phyloP scores from a whole-genome alignment of 2,797 vertebrate genomes.

The Botia kubotai region DNA sequence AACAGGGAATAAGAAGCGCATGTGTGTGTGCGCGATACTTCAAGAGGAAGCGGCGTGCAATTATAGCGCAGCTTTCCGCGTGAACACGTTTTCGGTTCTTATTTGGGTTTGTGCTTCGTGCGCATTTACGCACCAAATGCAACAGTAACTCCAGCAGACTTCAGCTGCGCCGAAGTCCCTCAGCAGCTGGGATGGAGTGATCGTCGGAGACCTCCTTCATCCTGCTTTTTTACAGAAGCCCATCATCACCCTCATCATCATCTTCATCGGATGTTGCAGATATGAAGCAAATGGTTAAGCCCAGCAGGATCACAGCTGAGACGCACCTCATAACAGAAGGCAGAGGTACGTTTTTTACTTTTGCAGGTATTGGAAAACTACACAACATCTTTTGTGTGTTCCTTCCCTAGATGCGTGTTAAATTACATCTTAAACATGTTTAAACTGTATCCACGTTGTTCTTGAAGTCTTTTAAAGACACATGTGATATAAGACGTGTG shows the following conservation, averaged over 20 bases:
- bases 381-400: not conserved
- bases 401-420: not conserved
- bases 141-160: conserved; percentile 1
- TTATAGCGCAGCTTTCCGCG: conserved; percentile 16
- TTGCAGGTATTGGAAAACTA: not conserved
- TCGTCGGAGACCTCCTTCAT: not conserved
- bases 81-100: conserved; percentile 30
- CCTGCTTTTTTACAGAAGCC: not conserved
- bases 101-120: conserved; percentile 11
- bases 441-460: too few species aligned
- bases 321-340: conserved; percentile 21
- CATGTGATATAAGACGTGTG: too few species aligned
- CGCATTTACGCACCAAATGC: conserved; percentile 3
- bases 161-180: not conserved
- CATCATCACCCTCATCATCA: conserved; percentile 3
- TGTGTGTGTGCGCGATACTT: not conserved
- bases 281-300: conserved; percentile 28
- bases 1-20: not conserved
- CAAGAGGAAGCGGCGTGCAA: conserved; percentile 13
- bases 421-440: not conserved
- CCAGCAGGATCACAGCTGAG: conserved; percentile 9
- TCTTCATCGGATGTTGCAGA: not conserved
- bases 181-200: conserved; percentile 18
- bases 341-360: conserved; percentile 27
- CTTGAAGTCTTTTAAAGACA: too few species aligned